Evolutionary conservation across 2,113 vertebrate genomes (phyloP).

Genomic region (Rhynchopsitta pachyrhyncha): DNA sequence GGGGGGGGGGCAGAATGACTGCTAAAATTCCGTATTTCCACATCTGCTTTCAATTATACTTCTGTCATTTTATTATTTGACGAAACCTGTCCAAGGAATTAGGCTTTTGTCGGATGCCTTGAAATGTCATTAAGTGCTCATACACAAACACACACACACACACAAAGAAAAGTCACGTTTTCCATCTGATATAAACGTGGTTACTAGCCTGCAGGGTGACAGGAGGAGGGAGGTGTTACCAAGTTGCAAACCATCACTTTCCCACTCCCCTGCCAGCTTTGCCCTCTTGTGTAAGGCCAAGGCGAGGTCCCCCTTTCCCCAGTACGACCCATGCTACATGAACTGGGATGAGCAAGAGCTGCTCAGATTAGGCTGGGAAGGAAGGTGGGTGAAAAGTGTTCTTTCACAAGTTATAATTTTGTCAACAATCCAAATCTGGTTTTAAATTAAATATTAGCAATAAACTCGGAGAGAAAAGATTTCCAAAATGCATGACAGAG

Average conservation of each 20-base stretch:
- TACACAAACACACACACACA: constrained; percentile 49
- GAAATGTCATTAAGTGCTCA: constrained; percentile 77
- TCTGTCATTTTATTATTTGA: constrained; percentile 79
- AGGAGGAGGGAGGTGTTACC: not conserved
- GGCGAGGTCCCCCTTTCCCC: not conserved
- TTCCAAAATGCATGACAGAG: constrained; percentile 55
- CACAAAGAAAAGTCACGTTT: constrained; percentile 62
- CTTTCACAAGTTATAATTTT: constrained; percentile 38
- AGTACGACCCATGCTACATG: not conserved
- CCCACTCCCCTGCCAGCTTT: not conserved
- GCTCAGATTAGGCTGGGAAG: not conserved
- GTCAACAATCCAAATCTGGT: constrained; percentile 49
- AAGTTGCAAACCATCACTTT: not conserved
- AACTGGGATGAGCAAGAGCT: not conserved
- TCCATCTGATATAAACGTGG: constrained; percentile 20
- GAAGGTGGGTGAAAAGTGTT: not conserved
- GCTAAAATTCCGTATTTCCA: constrained; percentile 67
- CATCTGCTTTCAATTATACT: constrained; percentile 78
- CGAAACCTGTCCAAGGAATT: constrained; percentile 74
- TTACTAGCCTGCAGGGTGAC: not conserved
- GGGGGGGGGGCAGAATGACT: constrained; percentile 28
- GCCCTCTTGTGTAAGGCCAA: not conserved
- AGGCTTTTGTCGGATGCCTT: constrained; percentile 71
- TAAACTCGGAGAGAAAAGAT: constrained; percentile 37
- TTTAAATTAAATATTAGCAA: constrained; percentile 63